Conservation (phyloP, 2,797 vertebrate genomes). For the Eleutherodactylus coqui region DNA sequence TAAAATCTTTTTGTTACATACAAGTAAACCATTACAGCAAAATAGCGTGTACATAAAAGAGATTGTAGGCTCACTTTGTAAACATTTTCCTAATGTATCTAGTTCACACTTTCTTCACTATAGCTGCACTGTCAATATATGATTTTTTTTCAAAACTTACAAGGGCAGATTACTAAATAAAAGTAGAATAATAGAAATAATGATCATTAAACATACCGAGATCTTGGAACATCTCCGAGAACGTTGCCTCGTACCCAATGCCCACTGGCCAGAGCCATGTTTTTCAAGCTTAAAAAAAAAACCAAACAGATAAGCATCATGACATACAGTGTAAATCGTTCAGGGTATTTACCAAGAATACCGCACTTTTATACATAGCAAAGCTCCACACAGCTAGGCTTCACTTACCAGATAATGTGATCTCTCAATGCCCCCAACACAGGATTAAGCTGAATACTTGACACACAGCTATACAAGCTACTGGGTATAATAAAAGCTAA, state of each 20-base stretch:
- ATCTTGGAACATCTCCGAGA: slow-evolving; percentile 72
- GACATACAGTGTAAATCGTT: background rate
- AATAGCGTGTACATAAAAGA: too few relatives aligned
- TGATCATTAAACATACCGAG: slow-evolving; percentile 63
- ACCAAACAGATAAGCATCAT: background rate
- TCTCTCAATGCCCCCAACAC: background rate
- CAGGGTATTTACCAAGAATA: background rate
- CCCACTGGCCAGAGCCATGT: slow-evolving; percentile 77
- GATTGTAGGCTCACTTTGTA: too few relatives aligned
- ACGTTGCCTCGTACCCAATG: slow-evolving; percentile 75
- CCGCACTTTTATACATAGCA: background rate
- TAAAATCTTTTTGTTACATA: too few relatives aligned
- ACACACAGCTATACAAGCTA: background rate
- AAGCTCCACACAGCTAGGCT: background rate
- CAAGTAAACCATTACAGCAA: too few relatives aligned
- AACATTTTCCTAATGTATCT: too few relatives aligned
- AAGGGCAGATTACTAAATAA: background rate
- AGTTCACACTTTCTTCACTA: too few relatives aligned
- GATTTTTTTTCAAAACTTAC: background rate
- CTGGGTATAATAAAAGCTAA: background rate
- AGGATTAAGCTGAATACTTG: background rate
- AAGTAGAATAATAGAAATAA: background rate
- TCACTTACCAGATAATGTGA: slow-evolving; percentile 17
- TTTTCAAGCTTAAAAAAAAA: slow-evolving; percentile 38
- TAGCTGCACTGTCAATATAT: too few relatives aligned